Base-by-base conservation (phyloP, 2,888 invertebrate genomes). In the Artemia sp. region DNA sequence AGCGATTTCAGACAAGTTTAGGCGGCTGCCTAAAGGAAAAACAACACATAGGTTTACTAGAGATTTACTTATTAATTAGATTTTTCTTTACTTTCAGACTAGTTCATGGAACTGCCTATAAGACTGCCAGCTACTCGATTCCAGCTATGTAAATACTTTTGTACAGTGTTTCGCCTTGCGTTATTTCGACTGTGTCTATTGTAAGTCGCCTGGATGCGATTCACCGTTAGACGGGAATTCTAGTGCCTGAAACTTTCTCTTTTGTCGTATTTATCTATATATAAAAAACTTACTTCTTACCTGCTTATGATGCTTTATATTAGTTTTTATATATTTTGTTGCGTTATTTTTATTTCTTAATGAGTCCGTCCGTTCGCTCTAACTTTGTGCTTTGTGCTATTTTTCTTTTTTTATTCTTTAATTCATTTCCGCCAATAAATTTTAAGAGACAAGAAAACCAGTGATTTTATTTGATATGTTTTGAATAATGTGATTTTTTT, bases 61-160 rank as follows among this genome's bases (percentile, higher is more conserved):
- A 38, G 38, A 38, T 38, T 38, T 38, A 38, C 38, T 38, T 2
- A 2, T 38, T 38, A 38, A 58, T 58, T 58, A 58, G 10, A 1
- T 58, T 24, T 58, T 24, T 58, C 24, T 58, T 58, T 58, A 19
- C 11, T 70, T 70, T n/a, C 69, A 71, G 71, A 69, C 64, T 69
- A 50, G 69, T 71, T 67, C 71, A 71, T 51, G 71, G 71, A 38
- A 69, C 71, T 67, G 71, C 69, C 52, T 71, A 69, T 67, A 66
- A 69, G 50, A 64, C 69, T 58, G 67, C 71, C 14, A 69, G 69
- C 69, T 69, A 67, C 67, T 71, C 67, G 67, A 71, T 71, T 51
- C 69, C 71, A 51, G 71, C 71, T 67, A 71, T 71, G 58, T 71
- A 66, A 71, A 66, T 19, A 14, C 24, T n/a, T 58, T n/a, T 58